Evolutionary conservation across 1,140 invertebrate genomes (phyloP), one percentile per base, ranked within the genome.

Genomic region (Drosophila chauvacae): DNA sequence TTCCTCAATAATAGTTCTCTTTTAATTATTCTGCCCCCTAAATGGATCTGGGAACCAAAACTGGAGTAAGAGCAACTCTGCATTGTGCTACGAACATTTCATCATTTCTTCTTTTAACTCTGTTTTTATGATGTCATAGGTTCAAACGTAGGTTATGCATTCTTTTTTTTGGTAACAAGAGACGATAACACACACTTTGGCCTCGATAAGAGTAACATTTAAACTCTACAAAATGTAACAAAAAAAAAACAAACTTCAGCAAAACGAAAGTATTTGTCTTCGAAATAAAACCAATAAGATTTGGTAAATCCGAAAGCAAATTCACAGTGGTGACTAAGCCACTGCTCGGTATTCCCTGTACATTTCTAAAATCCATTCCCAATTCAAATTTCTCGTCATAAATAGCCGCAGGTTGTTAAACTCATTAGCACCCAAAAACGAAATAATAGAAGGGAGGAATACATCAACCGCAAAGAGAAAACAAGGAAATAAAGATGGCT

Each of bases 381-480:
- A 59, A 71, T 64, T 60, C 45, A 62, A 66, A 73, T 65, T 59
- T 66, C 58, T 58, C 61, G 51, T 69, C 73, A 70, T 61, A 71
- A 77, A 79, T 71, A 61, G 51, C 64, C 62, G 18, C 51, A 70
- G 80, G 80, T 82, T 86, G 76, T 80, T 83, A 86, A 87, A 87
- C 80, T 77, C 80, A 71, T 83, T 80, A 71, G 70, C 42, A 59
- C 57, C 64, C 56, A 77, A 73, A 53, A 23, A 37, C 35, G 18
- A 55, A 48, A 57, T 42, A 79, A 55, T 33, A 39, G 44, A 39
- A 37, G 47, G 64, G 28, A 51, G 7, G 39, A 61, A 76, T 26
- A 61, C 68, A 64, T 82, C 47, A 71, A 50, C 44, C 53, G 45
- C 44, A 63, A 77, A 72, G 64, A 51, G 50, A 62, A 76, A 53